Evolutionary conservation across 2,797 vertebrate species (phyloP).

Genomic region (Delichon dasypus): DNA sequence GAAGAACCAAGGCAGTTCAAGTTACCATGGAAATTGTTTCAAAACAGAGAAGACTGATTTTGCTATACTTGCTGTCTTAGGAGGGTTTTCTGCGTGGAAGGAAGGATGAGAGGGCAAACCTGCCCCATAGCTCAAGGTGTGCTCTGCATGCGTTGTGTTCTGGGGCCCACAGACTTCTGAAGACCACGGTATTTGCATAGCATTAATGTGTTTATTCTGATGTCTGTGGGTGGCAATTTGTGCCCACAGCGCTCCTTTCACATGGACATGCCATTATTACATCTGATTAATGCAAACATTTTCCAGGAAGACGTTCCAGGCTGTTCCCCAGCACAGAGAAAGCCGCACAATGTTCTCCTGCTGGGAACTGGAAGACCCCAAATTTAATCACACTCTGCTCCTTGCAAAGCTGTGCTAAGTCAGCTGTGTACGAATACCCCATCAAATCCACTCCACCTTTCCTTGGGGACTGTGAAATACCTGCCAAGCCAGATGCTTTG

Average conservation of each 20-base stretch:
- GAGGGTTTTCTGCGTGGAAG: not conserved
- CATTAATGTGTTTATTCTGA: conserved; percentile 33
- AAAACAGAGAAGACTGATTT: not conserved
- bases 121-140: conserved; percentile 26
- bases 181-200: conserved; percentile 44
- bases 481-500: not conserved
- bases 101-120: not conserved
- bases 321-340: not conserved
- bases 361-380: conserved; percentile 18
- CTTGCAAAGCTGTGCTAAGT: not conserved
- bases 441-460: not conserved
- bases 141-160: not conserved
- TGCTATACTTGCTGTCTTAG: not conserved
- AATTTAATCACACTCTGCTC: not conserved
- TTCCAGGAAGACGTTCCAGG: conserved; percentile 40
- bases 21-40: not conserved
- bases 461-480: not conserved
- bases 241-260: conserved; percentile 45
- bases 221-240: conserved; percentile 51
- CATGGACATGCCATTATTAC: conserved; percentile 49
- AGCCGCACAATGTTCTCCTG: conserved; percentile 27
- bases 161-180: conserved; percentile 44
- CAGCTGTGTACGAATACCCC: rapidly evolving
- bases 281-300: conserved; percentile 38
- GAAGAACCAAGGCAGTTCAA: not conserved